Evolutionary conservation across 1,140 invertebrate species (phyloP).

Genomic region (Brachionus rubens): DNA sequence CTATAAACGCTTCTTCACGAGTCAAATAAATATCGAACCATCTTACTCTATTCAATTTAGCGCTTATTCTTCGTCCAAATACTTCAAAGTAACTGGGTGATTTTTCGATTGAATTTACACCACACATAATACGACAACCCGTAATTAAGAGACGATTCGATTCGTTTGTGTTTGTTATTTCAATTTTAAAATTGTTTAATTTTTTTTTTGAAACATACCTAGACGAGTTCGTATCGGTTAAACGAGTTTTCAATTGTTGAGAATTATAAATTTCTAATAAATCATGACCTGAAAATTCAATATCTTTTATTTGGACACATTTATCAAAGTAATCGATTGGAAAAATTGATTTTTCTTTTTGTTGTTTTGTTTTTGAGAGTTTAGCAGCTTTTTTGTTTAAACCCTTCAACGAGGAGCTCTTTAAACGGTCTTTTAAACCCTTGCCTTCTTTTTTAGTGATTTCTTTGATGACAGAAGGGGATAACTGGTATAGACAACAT

Average conservation of each 20-base stretch:
- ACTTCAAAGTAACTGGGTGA: constrained; percentile 80
- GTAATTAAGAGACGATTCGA: constrained; percentile 68
- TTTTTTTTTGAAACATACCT: constrained; percentile 62
- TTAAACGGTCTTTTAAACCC: neutral
- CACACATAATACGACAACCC: constrained; percentile 69
- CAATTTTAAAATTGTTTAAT: constrained; percentile 79
- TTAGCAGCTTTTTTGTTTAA: constrained; percentile 58
- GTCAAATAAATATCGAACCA: constrained; percentile 95
- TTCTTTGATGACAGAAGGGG: neutral
- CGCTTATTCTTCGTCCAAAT: constrained; percentile 76
- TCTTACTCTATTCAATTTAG: constrained; percentile 70
- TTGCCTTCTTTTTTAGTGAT: neutral
- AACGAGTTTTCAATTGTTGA: constrained; percentile 84
- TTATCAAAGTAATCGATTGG: constrained; percentile 96
- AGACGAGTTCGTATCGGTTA: constrained; percentile 70
- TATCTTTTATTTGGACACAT: constrained; percentile 80
- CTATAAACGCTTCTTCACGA: constrained; percentile 83
- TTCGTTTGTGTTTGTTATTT: constrained; percentile 80
- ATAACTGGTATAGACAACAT: constrained; percentile 17
- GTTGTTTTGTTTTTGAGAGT: constrained; percentile 49
- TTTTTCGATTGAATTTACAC: constrained; percentile 78
- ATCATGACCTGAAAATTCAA: constrained; percentile 90
- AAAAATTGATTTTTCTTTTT: constrained; percentile 64
- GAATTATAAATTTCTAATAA: constrained; percentile 89
- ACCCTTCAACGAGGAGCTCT: neutral